Evolutionary conservation across 2,888 invertebrate species (phyloP).

Genomic region (Syrista parreyssii): DNA sequence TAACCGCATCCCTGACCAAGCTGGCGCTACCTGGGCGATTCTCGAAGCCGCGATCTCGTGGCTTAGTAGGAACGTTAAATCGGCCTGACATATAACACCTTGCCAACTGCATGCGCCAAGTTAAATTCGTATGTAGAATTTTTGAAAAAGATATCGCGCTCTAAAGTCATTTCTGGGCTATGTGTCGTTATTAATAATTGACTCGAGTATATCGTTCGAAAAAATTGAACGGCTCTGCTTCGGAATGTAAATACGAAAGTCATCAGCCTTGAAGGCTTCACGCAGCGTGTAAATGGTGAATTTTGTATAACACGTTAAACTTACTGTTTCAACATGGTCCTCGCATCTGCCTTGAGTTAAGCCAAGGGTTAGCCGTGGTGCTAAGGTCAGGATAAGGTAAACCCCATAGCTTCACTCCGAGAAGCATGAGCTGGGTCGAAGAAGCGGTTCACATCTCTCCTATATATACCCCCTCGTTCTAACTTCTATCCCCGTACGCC

Average conservation of each 20-base stretch:
- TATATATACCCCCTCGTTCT: slow-evolving; percentile 28
- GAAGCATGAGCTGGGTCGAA: slow-evolving; percentile 25
- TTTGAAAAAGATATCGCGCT: not conserved
- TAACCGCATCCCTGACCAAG: slow-evolving; percentile 25
- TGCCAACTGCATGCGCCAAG: too few relatives aligned
- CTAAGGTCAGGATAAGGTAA: slow-evolving; percentile 37
- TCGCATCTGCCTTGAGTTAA: slow-evolving; percentile 32
- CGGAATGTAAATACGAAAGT: not conserved
- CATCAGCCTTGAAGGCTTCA: not conserved
- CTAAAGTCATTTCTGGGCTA: not conserved
- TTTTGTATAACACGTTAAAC: not conserved
- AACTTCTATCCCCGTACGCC: slow-evolving; percentile 9
- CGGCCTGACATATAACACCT: not conserved
- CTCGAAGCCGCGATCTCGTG: not conserved
- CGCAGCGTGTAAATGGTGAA: not conserved
- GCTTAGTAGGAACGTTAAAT: not conserved
- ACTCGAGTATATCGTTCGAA: too few relatives aligned
- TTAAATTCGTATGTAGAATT: not conserved
- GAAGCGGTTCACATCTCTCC: slow-evolving; percentile 32
- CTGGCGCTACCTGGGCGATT: not conserved
- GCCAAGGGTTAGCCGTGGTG: slow-evolving; percentile 30
- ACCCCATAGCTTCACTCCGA: slow-evolving; percentile 30
- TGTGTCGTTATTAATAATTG: too few relatives aligned
- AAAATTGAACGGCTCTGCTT: too few relatives aligned
- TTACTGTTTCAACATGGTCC: slow-evolving; percentile 5